Conservation (phyloP, 2,113 vertebrate genomes). For the Turnix velox region DNA sequence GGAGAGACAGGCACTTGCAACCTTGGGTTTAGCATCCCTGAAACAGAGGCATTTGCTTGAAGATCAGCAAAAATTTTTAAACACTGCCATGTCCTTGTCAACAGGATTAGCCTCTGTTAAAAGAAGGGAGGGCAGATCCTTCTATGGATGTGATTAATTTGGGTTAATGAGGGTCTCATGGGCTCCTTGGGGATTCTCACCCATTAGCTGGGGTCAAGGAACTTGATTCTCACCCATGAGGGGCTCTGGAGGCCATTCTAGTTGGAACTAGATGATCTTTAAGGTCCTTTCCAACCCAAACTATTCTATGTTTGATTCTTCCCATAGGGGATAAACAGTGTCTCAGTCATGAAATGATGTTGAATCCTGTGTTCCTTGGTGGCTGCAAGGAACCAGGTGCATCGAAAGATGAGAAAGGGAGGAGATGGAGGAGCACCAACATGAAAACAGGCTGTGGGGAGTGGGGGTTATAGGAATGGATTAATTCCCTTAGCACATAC, state of each 20-base stretch:
- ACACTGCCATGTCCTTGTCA: rapidly evolving
- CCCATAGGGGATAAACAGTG: background rate
- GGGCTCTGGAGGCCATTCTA: too few species aligned
- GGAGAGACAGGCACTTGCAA: rapidly evolving
- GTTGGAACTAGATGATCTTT: too few species aligned
- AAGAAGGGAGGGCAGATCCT: rapidly evolving
- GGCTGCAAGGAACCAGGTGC: background rate
- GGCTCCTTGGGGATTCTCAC: background rate
- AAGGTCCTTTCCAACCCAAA: too few species aligned
- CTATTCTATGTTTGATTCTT: too few species aligned
- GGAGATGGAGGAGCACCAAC: background rate
- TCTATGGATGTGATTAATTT: rapidly evolving
- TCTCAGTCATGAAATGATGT: background rate
- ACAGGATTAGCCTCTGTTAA: background rate
- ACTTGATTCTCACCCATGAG: rapidly evolving
- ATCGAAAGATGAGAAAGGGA: background rate
- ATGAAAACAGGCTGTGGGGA: background rate
- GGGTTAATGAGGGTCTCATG: rapidly evolving
- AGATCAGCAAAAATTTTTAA: background rate
- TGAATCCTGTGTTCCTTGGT: background rate
- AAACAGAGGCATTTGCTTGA: background rate
- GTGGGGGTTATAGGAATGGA: background rate
- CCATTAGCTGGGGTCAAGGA: rapidly evolving
- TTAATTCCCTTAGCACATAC: rapidly evolving
- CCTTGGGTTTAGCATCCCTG: background rate